phyloP scores from a whole-genome alignment of 2,113 vertebrate species.

The Myanophis thanlyinensis region DNA sequence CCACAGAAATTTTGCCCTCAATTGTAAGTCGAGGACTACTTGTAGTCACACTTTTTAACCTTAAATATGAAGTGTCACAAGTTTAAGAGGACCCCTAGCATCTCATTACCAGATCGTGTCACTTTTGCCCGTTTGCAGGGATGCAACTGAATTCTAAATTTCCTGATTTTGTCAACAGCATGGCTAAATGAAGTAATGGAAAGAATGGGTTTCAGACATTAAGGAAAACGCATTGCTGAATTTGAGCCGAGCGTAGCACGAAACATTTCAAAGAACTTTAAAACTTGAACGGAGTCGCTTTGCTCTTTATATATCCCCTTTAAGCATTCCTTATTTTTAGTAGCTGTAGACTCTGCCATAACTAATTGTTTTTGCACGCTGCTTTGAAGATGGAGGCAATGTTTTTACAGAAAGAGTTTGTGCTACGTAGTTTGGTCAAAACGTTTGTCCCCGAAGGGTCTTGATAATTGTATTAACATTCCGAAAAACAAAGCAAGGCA shows the following conservation, averaged over 20 bases:
- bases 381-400: slow-evolving; percentile 9
- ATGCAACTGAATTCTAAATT: not conserved
- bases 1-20: not conserved
- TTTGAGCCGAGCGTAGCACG: not conserved
- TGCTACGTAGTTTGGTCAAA: not conserved
- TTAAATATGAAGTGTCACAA: not conserved
- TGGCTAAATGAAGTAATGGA: not conserved
- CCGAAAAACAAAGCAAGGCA: not conserved
- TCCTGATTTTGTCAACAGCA: not conserved
- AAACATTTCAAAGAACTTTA: not conserved
- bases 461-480: not conserved
- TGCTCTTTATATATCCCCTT: not conserved
- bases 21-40: not conserved
- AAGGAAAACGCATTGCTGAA: not conserved
- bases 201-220: not conserved
- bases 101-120: not conserved
- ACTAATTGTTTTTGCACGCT: slow-evolving; percentile 1
- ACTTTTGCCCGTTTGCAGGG: not conserved
- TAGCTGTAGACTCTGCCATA: not conserved
- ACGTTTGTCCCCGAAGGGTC: not conserved
- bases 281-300: not conserved
- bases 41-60: not conserved
- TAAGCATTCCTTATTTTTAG: slow-evolving; percentile 23
- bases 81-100: not conserved
- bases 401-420: not conserved